Evolutionary conservation across 1,140 invertebrate species (phyloP).

Genomic region (Leptinotarsa lineolata): DNA sequence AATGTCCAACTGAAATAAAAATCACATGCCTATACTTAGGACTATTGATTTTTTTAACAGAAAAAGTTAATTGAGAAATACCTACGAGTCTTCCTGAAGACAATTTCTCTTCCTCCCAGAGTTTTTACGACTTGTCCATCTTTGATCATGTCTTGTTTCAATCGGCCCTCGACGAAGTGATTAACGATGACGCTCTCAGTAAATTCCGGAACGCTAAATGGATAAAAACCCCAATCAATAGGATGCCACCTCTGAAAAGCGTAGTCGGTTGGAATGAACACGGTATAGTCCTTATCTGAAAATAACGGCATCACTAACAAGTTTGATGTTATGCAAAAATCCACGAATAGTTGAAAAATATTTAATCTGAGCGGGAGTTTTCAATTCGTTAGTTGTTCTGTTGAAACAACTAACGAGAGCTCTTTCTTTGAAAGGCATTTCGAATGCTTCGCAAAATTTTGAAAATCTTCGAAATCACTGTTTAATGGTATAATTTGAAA

Average conservation of each 20-base stretch:
- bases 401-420: too few relatives aligned
- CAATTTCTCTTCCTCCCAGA: constrained; percentile 61
- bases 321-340: too few relatives aligned
- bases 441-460: too few relatives aligned
- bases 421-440: too few relatives aligned
- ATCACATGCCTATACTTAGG: too few relatives aligned
- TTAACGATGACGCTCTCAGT: constrained; percentile 65
- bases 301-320: constrained; percentile 12
- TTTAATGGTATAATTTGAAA: too few relatives aligned
- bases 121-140: constrained; percentile 61
- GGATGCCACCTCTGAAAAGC: constrained; percentile 70
- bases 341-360: too few relatives aligned
- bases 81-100: constrained; percentile 63
- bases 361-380: too few relatives aligned
- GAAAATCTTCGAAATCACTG: too few relatives aligned
- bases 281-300: constrained; percentile 65
- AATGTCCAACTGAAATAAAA: too few relatives aligned
- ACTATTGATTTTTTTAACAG: not conserved
- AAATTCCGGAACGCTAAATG: constrained; percentile 68
- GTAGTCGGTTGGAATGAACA: constrained; percentile 66
- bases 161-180: constrained; percentile 64
- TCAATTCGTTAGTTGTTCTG: too few relatives aligned
- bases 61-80: constrained; percentile 36
- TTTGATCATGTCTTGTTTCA: constrained; percentile 62
- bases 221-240: constrained; percentile 73